phyloP scores from a whole-genome alignment of 2,113 vertebrate genomes.

The Actenoides lindsayi region DNA sequence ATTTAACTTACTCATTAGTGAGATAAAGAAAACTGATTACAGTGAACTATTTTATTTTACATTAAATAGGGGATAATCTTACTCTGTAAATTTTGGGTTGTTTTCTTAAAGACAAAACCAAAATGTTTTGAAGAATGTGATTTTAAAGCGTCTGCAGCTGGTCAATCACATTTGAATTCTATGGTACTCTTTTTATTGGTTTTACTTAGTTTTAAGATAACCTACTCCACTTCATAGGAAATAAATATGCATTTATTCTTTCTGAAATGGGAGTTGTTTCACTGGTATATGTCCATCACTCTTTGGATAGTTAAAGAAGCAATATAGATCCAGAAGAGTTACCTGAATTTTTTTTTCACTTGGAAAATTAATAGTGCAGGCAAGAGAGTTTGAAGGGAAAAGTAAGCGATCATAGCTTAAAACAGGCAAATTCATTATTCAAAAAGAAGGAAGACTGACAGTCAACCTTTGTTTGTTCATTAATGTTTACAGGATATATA shows the following conservation, averaged over 20 bases:
- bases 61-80: background rate
- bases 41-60: conserved; percentile 37
- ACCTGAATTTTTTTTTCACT: background rate
- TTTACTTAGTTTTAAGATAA: background rate
- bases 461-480: background rate
- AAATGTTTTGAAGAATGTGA: background rate
- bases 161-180: background rate
- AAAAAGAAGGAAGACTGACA: background rate
- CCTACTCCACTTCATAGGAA: background rate
- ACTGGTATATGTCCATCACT: background rate
- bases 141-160: background rate
- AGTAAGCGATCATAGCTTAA: background rate
- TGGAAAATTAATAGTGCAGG: background rate
- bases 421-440: background rate
- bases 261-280: background rate
- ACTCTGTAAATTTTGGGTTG: background rate
- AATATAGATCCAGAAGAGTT: background rate
- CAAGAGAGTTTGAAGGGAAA: background rate
- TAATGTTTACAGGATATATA: background rate
- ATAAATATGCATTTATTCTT: background rate
- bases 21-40: conserved; percentile 55
- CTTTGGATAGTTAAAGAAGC: background rate
- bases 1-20: conserved; percentile 48
- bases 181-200: background rate
- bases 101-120: background rate